A percentile compares a stretch with the other conserved stretches of the same genome.
Evolutionary conservation across 2,113 vertebrate species (phyloP).

Genomic region (Camelus bactrianus): DNA sequence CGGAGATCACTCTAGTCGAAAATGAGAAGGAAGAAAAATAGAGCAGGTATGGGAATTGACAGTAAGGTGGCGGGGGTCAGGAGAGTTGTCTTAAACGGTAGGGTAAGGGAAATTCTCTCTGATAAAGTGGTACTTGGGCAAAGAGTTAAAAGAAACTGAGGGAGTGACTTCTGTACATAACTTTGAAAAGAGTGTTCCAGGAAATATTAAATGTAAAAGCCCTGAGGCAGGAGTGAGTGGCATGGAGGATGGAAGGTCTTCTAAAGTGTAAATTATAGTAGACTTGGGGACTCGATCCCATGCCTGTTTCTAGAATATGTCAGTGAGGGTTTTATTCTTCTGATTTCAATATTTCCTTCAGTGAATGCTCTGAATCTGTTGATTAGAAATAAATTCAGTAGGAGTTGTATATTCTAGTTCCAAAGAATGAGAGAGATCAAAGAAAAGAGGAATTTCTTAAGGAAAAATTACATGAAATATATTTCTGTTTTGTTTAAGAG

Average conservation of each 20-base stretch:
- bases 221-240: neutral
- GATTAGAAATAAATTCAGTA: slow-evolving; percentile 70
- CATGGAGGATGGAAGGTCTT: neutral
- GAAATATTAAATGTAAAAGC: neutral
- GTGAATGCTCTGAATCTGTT: slow-evolving; percentile 75
- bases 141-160: neutral
- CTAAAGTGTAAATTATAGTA: slow-evolving; percentile 38
- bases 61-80: neutral
- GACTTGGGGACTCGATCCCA: slow-evolving; percentile 8
- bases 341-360: slow-evolving; percentile 80
- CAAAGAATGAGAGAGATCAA: slow-evolving; percentile 79
- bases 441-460: slow-evolving; percentile 79
- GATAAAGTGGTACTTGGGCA: neutral
- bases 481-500: slow-evolving; percentile 73
- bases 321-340: slow-evolving; percentile 70
- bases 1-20: neutral
- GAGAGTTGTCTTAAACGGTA: slow-evolving; percentile 32
- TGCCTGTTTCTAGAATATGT: slow-evolving; percentile 64
- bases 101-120: neutral
- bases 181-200: neutral
- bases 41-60: neutral
- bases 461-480: slow-evolving; percentile 77
- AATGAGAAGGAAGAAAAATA: slow-evolving; percentile 4
- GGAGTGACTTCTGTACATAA: neutral
- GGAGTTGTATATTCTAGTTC: slow-evolving; percentile 64